Conservation (phyloP, 2,888 invertebrate genomes). For the Phanerotoma sp. region DNA sequence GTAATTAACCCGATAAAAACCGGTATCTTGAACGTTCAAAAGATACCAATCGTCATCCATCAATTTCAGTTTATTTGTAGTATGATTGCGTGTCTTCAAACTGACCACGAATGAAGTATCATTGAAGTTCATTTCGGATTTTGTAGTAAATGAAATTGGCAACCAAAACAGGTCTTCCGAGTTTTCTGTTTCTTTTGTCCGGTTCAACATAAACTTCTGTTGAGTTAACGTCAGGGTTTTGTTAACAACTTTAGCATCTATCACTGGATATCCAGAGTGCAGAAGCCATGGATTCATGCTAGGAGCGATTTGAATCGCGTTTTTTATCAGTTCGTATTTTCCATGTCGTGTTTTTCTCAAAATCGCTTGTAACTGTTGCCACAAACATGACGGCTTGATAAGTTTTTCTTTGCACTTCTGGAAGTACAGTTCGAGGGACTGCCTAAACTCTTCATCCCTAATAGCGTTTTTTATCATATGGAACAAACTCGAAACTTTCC, state of each 20-base stretch:
- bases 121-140: conserved; percentile 56
- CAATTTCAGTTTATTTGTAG: conserved; percentile 41
- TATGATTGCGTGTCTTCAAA: conserved; percentile 50
- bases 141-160: conserved; percentile 60
- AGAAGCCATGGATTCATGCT: conserved; percentile 61
- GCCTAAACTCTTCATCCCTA: conserved; percentile 30
- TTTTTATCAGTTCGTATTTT: too few species aligned
- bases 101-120: conserved; percentile 60
- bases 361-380: conserved; percentile 66
- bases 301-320: too few species aligned
- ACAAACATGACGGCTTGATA: conserved; percentile 83
- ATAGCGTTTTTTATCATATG: conserved; percentile 62
- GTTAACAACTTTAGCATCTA: too few species aligned
- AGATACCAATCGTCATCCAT: conserved; percentile 44
- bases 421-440: conserved; percentile 59
- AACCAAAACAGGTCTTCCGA: conserved; percentile 48
- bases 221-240: conserved; percentile 45
- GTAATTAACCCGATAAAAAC: conserved; percentile 64
- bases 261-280: too few species aligned
- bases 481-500: conserved; percentile 62
- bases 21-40: conserved; percentile 50
- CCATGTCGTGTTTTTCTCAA: conserved; percentile 48
- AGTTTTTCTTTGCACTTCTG: conserved; percentile 67
- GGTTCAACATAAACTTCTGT: conserved; percentile 34
- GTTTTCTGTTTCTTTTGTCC: conserved; percentile 5